Base-by-base conservation (phyloP, 2,113 vertebrate genomes). In the Mesitornis unicolor region DNA sequence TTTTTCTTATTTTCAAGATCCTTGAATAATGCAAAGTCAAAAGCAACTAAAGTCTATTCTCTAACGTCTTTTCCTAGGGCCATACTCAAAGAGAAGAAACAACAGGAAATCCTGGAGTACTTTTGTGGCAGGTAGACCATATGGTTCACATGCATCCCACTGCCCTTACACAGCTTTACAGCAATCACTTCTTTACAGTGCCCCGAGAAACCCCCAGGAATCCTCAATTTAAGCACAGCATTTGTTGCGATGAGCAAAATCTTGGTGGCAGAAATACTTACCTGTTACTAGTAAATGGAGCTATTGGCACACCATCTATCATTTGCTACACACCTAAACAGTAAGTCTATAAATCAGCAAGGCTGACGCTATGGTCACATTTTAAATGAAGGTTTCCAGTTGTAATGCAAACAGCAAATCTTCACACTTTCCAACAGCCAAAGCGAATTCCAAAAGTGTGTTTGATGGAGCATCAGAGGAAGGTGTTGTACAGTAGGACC, bases 1-100 rank as follows among this genome's bases (percentile, higher is more conserved):
- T 81, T 65, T 74, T 65, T 74, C 81, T 82, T 83, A 43, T 65
- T 89, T 43, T 65, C 81, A 89, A 60, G 19, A 82, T 71, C 36
- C 40, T 56, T 63, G 36, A 63, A 51, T 36, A 86, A 36, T 14
- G 31, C 8, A 35, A 86, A 91, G 10, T 50, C 42, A 75, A 70
- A 89, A 67, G 3, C 40, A 74, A 40, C 22, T 43, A 36, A 76
- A 45, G 60, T 45, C 18, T 78, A 5, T 28, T 43, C 22, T 70
- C n/a, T 31, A 60, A 59, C 14, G n/a, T 17, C 22, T 71, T 78
- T 59, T 63, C 28, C 28, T 13, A 50, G 13, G 26, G 16, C 7
- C 8, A 31, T 21, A 60, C 2, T n/a, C 51, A 45, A 29, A 60
- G 16, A 80, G 12, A 12, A 73, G 26, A 88, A 84, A 57, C 17